Evolutionary conservation across 2,113 vertebrate genomes (phyloP), one percentile per base, ranked within the genome.

Genomic region (Taurulus bubalis): DNA sequence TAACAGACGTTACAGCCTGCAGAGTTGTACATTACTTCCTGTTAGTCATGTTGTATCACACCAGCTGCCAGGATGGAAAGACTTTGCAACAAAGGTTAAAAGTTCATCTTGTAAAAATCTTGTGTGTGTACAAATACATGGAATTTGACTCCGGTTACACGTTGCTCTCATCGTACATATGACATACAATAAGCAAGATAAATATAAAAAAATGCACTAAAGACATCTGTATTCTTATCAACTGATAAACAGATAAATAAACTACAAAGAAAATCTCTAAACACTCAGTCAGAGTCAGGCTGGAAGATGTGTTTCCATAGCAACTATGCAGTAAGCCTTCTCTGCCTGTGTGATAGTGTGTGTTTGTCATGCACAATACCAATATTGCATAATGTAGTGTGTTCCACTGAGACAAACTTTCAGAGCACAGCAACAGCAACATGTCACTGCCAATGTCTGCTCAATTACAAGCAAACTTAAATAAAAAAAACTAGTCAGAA

Each of bases 291-390:
- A 51, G 32, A 65, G n/a, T 42, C 32, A 80, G 70, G 45, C 60
- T 36, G 32, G 36, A 22, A 87, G 51, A 84, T 82, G 64, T 84
- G 90, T 87, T 89, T 89, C 86, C 75, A 92, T 92, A 72, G 88
- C 66, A 91, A 92, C 88, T 63, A 38, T 79, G 82, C 64, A 79
- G 53, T 38, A 67, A 87, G 71, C 67, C 65, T 82, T 71, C 56
- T 83, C 18, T 0, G 62, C 32, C 49, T 59, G 65, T 73, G 60
- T 56, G 34, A 22, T 51, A 15, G 30, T 34, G 59, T 62, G 32
- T 38, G 42, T 45, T 18, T 45, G 64, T 66, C 40, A 45, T 18
- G 40, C 64, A 66, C 1, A 8, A 77, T 40, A 69, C 26, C 32
- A 58, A 22, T 36, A 36, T 47, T 47, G 51, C 15, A 34, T 24